These are phyloP conservation scores for Phylloscopus collybita DNA, from an alignment of 2,797 vertebrate species.

Conservation along the genomic window DNA sequence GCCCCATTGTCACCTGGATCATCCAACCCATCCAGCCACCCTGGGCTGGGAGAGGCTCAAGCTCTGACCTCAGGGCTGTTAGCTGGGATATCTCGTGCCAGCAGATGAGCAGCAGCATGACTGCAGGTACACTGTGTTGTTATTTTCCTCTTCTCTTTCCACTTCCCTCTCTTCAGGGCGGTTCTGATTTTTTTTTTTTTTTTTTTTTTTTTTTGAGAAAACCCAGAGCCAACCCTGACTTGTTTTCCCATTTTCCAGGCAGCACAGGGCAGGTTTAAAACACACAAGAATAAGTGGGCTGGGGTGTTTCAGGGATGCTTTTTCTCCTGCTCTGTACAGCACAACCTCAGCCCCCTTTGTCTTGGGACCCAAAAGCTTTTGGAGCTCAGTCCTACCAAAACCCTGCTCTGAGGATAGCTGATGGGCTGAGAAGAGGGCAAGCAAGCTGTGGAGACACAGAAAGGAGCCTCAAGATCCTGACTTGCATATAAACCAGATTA, in stretches of 20 bases:
- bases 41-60: neutral
- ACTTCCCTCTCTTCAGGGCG: neutral
- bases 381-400: neutral
- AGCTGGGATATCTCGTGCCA: neutral
- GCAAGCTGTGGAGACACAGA: neutral
- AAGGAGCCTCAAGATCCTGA: neutral
- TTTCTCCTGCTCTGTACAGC: neutral
- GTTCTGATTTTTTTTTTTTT: neutral
- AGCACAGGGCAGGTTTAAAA: neutral
- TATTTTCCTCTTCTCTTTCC: neutral
- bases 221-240: neutral
- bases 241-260: neutral
- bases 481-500: conserved; percentile 10
- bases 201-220: neutral
- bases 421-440: neutral
- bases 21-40: fast-evolving
- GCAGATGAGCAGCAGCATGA: neutral
- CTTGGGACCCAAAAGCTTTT: neutral
- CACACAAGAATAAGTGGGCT: neutral
- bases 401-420: neutral
- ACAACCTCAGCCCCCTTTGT: neutral
- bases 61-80: neutral
- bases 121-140: fast-evolving
- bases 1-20: fast-evolving
- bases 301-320: neutral